Evolutionary conservation across 2,888 invertebrate species (phyloP).

Genomic region (Falcaria lacertinaria): DNA sequence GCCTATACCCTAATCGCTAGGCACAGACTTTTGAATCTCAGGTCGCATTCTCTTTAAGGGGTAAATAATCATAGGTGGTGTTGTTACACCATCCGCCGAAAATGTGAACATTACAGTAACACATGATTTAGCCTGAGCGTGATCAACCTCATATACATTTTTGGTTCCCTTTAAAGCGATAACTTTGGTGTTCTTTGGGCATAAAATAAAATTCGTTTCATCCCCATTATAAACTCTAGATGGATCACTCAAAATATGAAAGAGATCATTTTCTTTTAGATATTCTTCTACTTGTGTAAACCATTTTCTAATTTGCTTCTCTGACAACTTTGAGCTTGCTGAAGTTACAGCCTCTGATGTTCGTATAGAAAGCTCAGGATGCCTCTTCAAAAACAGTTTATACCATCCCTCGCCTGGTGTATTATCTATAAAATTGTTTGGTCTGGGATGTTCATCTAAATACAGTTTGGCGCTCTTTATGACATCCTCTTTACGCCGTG

Average conservation of each 20-base stretch:
- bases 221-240: constrained; percentile 20
- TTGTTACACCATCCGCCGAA: constrained; percentile 14
- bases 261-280: constrained; percentile 18
- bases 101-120: constrained; percentile 14
- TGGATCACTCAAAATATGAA: constrained; percentile 19
- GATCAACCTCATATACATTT: constrained; percentile 13
- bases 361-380: constrained; percentile 15
- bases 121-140: constrained; percentile 10
- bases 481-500: constrained; percentile 6
- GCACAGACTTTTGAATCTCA: constrained; percentile 13
- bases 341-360: constrained; percentile 21
- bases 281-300: constrained; percentile 19
- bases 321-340: constrained; percentile 18
- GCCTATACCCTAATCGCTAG: constrained; percentile 19
- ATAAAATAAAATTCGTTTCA: constrained; percentile 21
- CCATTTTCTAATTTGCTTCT: constrained; percentile 20
- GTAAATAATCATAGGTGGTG: constrained; percentile 24
- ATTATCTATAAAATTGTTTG: constrained; percentile 4
- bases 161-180: constrained; percentile 8
- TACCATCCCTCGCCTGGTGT: constrained; percentile 9
- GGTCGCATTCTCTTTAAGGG: constrained; percentile 18
- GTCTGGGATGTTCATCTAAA: constrained; percentile 1
- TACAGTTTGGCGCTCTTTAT: constrained; percentile 5
- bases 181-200: constrained; percentile 18
- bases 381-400: constrained; percentile 18